Conservation (phyloP, 2,888 invertebrate genomes). For the Oscheius sp. region DNA sequence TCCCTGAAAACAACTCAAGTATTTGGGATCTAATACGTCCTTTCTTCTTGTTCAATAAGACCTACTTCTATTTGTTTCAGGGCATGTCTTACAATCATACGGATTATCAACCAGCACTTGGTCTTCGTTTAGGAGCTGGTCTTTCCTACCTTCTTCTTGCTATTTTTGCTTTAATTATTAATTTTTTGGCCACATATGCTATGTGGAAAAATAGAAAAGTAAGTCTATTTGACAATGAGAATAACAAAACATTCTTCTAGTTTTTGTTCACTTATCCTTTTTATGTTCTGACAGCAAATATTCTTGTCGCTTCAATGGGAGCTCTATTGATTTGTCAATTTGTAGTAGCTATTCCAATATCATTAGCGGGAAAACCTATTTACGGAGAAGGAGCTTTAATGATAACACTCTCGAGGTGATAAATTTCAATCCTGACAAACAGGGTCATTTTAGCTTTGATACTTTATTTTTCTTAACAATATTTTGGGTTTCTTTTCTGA, state of each 20-base stretch:
- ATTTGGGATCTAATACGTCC: too few relatives aligned
- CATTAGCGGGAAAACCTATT: slow-evolving; percentile 19
- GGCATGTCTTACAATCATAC: slow-evolving; percentile 18
- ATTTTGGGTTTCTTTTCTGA: slow-evolving; percentile 22
- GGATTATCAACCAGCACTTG: slow-evolving; percentile 9
- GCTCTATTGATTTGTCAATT: slow-evolving; percentile 19
- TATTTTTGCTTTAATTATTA: not conserved
- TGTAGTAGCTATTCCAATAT: slow-evolving; percentile 22
- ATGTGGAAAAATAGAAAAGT: slow-evolving; percentile 23
- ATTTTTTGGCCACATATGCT: slow-evolving; percentile 20
- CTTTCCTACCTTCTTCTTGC: slow-evolving; percentile 15
- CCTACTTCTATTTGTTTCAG: not conserved
- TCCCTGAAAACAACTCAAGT: not conserved
- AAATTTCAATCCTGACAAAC: not conserved
- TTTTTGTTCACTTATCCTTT: slow-evolving; percentile 27
- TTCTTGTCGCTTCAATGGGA: slow-evolving; percentile 15
- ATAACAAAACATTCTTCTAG: not conserved
- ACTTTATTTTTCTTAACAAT: slow-evolving; percentile 24
- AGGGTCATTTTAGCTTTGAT: slow-evolving; percentile 10
- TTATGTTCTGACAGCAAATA: slow-evolving; percentile 12
- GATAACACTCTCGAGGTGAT: slow-evolving; percentile 23
- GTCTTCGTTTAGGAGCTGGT: slow-evolving; percentile 23
- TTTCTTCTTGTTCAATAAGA: not conserved
- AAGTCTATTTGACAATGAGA: not conserved
- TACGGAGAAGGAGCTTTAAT: slow-evolving; percentile 26